Evolutionary conservation across 2,888 invertebrate species (phyloP).

Genomic region (Callyntrura guangdongensis): DNA sequence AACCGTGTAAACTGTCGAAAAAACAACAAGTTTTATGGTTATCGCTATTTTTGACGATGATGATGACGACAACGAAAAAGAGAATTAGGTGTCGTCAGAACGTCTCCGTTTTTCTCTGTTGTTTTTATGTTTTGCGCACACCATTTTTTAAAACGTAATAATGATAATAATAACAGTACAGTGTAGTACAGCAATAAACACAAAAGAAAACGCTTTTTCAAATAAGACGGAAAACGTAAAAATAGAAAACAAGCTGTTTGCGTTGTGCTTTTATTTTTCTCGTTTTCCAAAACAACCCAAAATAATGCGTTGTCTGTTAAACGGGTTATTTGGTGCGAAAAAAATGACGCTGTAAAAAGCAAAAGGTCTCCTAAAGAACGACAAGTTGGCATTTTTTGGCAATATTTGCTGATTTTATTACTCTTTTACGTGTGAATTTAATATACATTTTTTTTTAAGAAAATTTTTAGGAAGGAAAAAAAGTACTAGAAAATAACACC

Average conservation of each 20-base stretch:
- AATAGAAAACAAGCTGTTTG: too few relatives aligned
- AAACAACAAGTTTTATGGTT: slow-evolving; percentile 50
- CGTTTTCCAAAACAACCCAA: neutral
- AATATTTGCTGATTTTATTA: slow-evolving; percentile 1
- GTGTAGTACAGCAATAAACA: slow-evolving; percentile 23
- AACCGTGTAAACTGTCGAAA: slow-evolving; percentile 31
- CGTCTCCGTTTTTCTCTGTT: slow-evolving; percentile 24
- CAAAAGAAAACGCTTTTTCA: slow-evolving; percentile 24
- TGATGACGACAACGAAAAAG: slow-evolving; percentile 60
- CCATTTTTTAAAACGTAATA: slow-evolving; percentile 14
- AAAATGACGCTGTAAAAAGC: neutral
- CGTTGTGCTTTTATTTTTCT: neutral
- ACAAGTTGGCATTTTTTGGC: neutral
- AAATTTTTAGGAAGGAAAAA: neutral
- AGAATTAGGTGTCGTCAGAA: slow-evolving; percentile 34
- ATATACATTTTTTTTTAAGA: neutral
- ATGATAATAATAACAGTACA: too few relatives aligned
- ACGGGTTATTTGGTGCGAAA: slow-evolving; percentile 49
- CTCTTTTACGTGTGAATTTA: slow-evolving; percentile 36
- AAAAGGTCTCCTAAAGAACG: neutral
- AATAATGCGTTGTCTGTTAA: slow-evolving; percentile 53
- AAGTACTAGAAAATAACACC: neutral
- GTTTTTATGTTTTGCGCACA: neutral
- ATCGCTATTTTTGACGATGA: slow-evolving; percentile 33
- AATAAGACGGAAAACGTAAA: slow-evolving; percentile 15